Evolutionary conservation across 2,797 vertebrate genomes (phyloP).

Genomic region (Spea hammondii): DNA sequence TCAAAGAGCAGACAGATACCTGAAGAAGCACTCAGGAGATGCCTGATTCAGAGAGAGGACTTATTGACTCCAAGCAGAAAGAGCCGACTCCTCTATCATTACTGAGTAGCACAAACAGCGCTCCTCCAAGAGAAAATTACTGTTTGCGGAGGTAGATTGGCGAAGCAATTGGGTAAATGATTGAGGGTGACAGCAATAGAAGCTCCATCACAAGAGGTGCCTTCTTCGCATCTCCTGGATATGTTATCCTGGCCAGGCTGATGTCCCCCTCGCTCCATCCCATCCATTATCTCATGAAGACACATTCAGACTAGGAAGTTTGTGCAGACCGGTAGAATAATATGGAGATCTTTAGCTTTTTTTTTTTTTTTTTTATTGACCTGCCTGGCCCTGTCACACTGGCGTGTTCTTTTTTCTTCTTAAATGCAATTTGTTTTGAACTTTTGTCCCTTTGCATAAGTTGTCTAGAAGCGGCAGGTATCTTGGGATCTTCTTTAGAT

Average conservation of each 20-base stretch:
- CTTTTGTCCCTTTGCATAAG: too few species aligned
- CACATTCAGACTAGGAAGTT: not conserved
- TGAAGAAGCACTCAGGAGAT: conserved; percentile 3
- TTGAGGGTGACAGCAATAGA: conserved; percentile 46
- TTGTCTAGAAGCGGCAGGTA: too few species aligned
- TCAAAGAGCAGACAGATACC: not conserved
- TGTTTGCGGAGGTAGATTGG: conserved; percentile 72
- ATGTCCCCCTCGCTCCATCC: not conserved
- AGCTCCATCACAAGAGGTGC: not conserved
- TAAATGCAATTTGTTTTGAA: too few species aligned
- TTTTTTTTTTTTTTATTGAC: too few species aligned
- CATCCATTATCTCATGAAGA: not conserved
- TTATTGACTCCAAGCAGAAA: conserved; percentile 67
- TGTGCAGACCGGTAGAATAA: not conserved
- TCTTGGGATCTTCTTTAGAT: too few species aligned
- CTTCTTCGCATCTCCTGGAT: not conserved
- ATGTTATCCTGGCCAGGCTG: not conserved
- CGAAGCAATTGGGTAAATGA: conserved; percentile 73
- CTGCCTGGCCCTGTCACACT: too few species aligned
- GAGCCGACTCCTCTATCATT: conserved; percentile 67
- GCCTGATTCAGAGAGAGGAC: conserved; percentile 41
- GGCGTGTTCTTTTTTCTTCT: too few species aligned
- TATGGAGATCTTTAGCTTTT: too few species aligned
- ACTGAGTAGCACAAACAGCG: conserved; percentile 66
- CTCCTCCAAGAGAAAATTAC: conserved; percentile 72